phyloP scores from a whole-genome alignment of 2,113 vertebrate species.

The Chionis minor region DNA sequence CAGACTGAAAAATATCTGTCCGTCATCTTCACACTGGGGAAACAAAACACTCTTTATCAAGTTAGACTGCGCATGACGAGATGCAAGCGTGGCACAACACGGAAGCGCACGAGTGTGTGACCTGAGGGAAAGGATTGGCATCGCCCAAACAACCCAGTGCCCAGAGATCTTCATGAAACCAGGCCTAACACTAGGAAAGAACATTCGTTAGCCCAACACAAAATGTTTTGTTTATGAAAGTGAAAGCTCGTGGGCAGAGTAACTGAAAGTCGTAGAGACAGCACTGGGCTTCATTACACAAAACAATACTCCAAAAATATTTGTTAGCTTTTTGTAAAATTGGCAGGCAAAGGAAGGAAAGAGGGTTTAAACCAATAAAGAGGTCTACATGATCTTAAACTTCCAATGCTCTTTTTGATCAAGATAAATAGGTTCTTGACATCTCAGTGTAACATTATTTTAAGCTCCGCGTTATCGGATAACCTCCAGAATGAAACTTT shows the following conservation, averaged over 20 bases:
- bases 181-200: not conserved
- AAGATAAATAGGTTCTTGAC: not conserved
- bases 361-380: not conserved
- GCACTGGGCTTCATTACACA: not conserved
- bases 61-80: not conserved
- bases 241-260: not conserved
- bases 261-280: not conserved
- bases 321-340: not conserved
- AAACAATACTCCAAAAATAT: not conserved
- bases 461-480: not conserved
- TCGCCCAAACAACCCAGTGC: not conserved
- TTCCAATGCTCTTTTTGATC: not conserved
- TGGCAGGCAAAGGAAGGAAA: not conserved
- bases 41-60: not conserved
- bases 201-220: not conserved
- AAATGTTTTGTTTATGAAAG: not conserved
- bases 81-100: accelerated
- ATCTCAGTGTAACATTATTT: not conserved
- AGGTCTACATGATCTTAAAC: not conserved
- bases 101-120: not conserved
- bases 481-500: not conserved
- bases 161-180: not conserved
- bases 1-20: conserved; percentile 94
- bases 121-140: not conserved
- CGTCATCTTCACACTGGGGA: conserved; percentile 92